Percentiles rank a stretch among this genome's conserved stretches.
Evolutionary conservation across 1,140 invertebrate species (phyloP).

Genomic region (Caenorhabditis latens): DNA sequence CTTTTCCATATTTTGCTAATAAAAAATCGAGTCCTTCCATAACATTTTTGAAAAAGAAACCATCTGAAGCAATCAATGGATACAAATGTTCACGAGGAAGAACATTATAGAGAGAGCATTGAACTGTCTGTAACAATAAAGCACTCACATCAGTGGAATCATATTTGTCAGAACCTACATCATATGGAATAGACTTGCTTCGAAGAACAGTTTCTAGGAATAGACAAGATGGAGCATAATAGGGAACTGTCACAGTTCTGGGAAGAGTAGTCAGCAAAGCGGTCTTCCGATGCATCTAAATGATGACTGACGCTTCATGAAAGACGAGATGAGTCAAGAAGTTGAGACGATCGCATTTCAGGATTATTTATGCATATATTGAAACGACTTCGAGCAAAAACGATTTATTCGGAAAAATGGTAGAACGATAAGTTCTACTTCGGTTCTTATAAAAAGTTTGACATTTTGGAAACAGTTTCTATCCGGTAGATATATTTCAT

Average conservation of each 20-base stretch:
- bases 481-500: too few species aligned
- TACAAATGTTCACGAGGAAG: conserved; percentile 32
- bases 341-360: conserved; percentile 27
- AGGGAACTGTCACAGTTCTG: conserved; percentile 28
- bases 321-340: conserved; percentile 1
- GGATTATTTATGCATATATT: conserved; percentile 52
- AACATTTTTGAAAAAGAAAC: conserved; percentile 39
- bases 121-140: background rate
- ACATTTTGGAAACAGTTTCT: too few species aligned
- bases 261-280: conserved; percentile 43
- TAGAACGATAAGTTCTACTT: background rate
- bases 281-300: conserved; percentile 18
- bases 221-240: conserved; percentile 27
- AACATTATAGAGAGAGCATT: conserved; percentile 32
- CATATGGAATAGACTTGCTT: conserved; percentile 34
- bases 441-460: too few species aligned
- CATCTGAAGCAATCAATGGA: conserved; percentile 15
- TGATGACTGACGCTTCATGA: background rate
- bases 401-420: conserved; percentile 43
- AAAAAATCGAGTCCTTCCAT: conserved; percentile 40
- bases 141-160: too few species aligned
- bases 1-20: conserved; percentile 42
- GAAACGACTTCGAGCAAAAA: conserved; percentile 33
- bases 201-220: conserved; percentile 34
- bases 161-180: background rate